Base-by-base conservation (phyloP, 2,888 invertebrate species). In the Agrilus mali region DNA sequence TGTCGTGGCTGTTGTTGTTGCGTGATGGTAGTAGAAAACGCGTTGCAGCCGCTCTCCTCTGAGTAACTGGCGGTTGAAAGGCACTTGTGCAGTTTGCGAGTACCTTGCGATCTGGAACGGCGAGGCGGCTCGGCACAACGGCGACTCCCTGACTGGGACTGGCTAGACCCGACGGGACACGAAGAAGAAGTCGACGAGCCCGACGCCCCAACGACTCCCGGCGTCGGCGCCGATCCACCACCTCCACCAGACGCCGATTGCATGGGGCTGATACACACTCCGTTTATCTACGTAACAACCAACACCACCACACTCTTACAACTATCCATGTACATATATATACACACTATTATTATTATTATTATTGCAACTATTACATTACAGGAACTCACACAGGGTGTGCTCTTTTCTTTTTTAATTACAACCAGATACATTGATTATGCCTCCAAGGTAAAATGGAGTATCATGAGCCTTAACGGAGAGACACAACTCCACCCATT, bases 101-200 rank as follows among this genome's bases (percentile, higher is more conserved):
- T 89, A 86, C 90, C 92, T 87, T 92, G 92, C 71, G 87, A 87
- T 73, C 88, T 86, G 69, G 87, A 86, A 68, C 88, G 84, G 68
- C 85, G 82, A 68, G 85, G 78, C 55, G 76, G 73, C 59, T 80
- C 80, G 58, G 69, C 67, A 59, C 72, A 27, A 10, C 27, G 27
- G 10, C 27, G 27, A 22, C 48, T 37, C 41, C 17, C 14, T 16
- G 15, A 4, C 46, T 47, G 46, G 42, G 42, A 43, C 47, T 47
- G 37, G 10, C 44, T 34, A 47, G 51, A 46, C 46, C 53, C 51
- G 46, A 51, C 52, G 45, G 48, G 54, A 27, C 27, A 27, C 10
- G 27, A 27, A 8, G 27, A 48, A 50, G 51, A 50, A 44, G 50
- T 45, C 44, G 50, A 53, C 39, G 52, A 48, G 50, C 51, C 43